Evolutionary conservation across 2,888 invertebrate species (phyloP).

Genomic region (Neoaliturus tenellus): DNA sequence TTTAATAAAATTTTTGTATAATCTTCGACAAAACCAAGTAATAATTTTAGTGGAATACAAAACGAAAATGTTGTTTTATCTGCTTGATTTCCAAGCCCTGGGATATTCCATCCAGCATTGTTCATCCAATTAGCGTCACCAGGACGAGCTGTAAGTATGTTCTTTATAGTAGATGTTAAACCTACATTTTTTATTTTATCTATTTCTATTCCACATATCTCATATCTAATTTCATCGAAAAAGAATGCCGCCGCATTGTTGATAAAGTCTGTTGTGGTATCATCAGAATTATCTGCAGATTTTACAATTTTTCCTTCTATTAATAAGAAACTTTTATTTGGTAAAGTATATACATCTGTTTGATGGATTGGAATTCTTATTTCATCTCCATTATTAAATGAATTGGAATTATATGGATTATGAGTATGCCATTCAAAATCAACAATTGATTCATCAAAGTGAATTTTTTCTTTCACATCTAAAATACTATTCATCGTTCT

Average conservation of each 20-base stretch:
- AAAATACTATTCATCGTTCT: conserved; percentile 1
- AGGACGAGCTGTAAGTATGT: not conserved
- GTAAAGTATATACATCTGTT: not conserved
- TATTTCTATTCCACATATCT: not conserved
- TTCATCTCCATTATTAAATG: conserved; percentile 14
- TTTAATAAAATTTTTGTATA: conserved; percentile 20
- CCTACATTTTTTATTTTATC: conserved; percentile 1
- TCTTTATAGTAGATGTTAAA: conserved; percentile 2
- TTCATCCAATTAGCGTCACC: not conserved
- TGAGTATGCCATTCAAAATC: conserved; percentile 32
- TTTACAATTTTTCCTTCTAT: not conserved
- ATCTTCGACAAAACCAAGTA: no score
- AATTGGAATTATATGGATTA: conserved; percentile 6
- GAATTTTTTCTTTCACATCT: not conserved
- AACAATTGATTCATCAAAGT: conserved; percentile 15
- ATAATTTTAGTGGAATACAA: not conserved
- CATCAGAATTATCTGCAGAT: not conserved
- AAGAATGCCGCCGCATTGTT: conserved; percentile 25
- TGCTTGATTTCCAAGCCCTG: not conserved
- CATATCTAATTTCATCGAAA: conserved; percentile 4
- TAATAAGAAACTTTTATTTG: not conserved
- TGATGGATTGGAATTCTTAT: conserved; percentile 32
- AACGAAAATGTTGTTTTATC: conserved; percentile 9
- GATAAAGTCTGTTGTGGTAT: not conserved
- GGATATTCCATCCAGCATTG: conserved; percentile 23